Evolutionary conservation across 2,888 invertebrate genomes (phyloP), one percentile per base, ranked within the genome.

Genomic region (Mythimna loreyi): DNA sequence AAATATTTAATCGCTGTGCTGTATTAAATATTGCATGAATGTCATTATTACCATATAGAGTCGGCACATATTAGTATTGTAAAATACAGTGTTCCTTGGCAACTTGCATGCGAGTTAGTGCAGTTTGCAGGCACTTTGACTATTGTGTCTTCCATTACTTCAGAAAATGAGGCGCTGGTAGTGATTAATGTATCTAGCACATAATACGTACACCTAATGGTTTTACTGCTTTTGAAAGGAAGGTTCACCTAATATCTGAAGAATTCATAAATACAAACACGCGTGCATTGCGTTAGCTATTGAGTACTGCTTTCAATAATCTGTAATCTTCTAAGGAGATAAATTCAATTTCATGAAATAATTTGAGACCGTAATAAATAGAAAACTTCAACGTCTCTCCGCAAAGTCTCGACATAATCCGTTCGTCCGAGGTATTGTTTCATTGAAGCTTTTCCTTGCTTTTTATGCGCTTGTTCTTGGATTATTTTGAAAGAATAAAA

Each of bases 351-450:
- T 28, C 19, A 33, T 21, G 21, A 49, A 53, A 72, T 70, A 40
- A 21, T 40, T 72, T 53, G 25, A 40, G 36, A 33, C 11, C n/a
- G 28, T n/a, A 55, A n/a, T 49, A 11, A 70, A 11, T 9, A 47
- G 53, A 49, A 21, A 62, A 47, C 6, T n/a, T 21, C n/a, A 2
- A 19, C 25, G 2, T 23, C 47, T 55, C 13, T 13, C 50, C 16
- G 16, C 25, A 25, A 40, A 36, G 47, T 11, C 16, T 40, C 21
- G 7, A 52, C 23, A 45, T 72, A 45, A 65, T 57, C 33, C 28
- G 36, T 65, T 64, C 57, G 49, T 56, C 23, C 45, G n/a, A 45
- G 40, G 65, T 57, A 56, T 61, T 61, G 50, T 43, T 36, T 69
- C 25, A 52, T 19, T 61, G n/a, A 5, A 61, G 28, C 49, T 7